A percentile compares a stretch with the other conserved stretches of the same genome.
Conservation (phyloP, 2,113 vertebrate genomes). For the Theristicus caerulescens region DNA sequence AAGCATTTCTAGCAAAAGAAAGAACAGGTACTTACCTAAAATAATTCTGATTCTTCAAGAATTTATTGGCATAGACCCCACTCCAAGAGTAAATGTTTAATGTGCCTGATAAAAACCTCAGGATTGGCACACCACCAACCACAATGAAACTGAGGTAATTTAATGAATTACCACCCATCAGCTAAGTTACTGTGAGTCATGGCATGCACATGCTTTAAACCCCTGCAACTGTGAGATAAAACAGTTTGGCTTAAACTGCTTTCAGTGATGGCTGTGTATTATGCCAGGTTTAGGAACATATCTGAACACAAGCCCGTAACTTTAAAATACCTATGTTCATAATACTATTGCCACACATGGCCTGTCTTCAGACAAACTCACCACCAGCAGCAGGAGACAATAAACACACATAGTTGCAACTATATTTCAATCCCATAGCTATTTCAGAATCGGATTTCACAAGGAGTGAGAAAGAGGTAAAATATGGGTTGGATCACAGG, state of each 20-base stretch:
- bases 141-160: not conserved
- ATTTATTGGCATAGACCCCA: not conserved
- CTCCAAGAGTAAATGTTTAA: not conserved
- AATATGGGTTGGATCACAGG: not conserved
- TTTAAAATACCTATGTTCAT: not conserved
- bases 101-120: not conserved
- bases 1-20: not conserved
- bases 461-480: not conserved
- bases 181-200: not conserved
- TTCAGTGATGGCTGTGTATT: not conserved
- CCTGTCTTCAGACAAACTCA: not conserved
- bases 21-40: not conserved
- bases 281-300: not conserved
- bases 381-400: not conserved
- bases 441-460: not conserved
- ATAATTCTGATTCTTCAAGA: not conserved
- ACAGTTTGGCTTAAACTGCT: not conserved
- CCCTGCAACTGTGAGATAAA: not conserved
- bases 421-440: not conserved
- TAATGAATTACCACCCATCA: not conserved
- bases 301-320: not conserved
- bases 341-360: not conserved
- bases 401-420: not conserved
- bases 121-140: not conserved
- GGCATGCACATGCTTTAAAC: not conserved